Base-by-base conservation (phyloP, 1,140 invertebrate species). In the Aphis craccivora region DNA sequence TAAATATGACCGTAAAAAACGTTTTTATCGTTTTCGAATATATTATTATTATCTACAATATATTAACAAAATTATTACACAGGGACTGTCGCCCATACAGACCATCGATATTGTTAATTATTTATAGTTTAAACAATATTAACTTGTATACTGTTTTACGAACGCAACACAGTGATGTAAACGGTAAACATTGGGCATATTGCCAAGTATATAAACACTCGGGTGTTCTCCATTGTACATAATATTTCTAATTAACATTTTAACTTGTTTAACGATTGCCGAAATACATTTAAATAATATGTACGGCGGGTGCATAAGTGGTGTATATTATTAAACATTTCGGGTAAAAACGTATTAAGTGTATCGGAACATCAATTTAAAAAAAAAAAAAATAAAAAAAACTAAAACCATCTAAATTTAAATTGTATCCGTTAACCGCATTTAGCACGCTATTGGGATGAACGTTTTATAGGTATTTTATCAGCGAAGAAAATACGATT, bases 161-260 rank as follows among this genome's bases (percentile, higher is more conserved):
- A 35, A n/a, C 30, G 30, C 20, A 76, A 76, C 14, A 76, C 60
- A n/a, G 4, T n/a, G n/a, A 0, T 76, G 14, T n/a, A 76, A 76
- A n/a, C n/a, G 14, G 60, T 76, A 76, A 76, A 14, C 2, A 76
- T 76, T n/a, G 60, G 60, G 60, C 60, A 76, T 76, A n/a, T 35
- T 4, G n/a, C 60, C 60, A 76, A 76, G 60, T 76, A 76, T 76
- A 76, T n/a, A 67, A n/a, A 6, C 60, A 30, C 25, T n/a, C 18
- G 30, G 60, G 30, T n/a, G 81, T 83, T 83, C 81, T 35, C 35
- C 8, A 37, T 83, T 83, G 81, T 40, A 23, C 40, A 35, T 35
- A 22, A 35, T 35, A 22, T 83, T 83, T 83, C 81, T 83, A 83
- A 83, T 83, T 83, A 83, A 83, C 37, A 40, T 83, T 83, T 83